Evolutionary conservation across 2,113 vertebrate species (phyloP).

Genomic region (Daboia siamensis): DNA sequence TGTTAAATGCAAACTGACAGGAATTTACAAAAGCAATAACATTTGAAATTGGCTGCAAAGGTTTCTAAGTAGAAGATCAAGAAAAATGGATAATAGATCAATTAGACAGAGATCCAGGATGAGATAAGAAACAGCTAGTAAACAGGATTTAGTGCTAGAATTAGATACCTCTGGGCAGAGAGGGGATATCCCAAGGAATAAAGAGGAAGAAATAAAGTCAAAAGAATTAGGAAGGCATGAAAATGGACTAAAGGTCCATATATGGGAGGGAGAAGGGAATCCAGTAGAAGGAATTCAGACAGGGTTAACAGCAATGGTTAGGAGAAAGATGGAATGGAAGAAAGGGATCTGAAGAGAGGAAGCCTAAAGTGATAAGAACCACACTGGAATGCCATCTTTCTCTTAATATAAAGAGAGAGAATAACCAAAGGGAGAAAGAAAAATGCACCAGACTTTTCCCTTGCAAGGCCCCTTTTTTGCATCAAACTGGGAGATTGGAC

Average conservation of each 20-base stretch:
- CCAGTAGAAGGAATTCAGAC: not conserved
- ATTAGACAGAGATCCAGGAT: not conserved
- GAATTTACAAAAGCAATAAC: not conserved
- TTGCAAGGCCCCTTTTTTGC: not conserved
- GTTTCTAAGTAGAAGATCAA: not conserved
- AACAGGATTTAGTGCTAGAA: not conserved
- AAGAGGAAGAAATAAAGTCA: not conserved
- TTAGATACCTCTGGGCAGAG: not conserved
- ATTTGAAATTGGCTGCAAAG: not conserved
- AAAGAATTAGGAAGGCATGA: not conserved
- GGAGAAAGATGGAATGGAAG: not conserved
- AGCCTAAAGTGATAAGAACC: not conserved
- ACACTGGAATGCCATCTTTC: not conserved
- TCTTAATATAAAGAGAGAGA: not conserved
- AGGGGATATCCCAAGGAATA: not conserved
- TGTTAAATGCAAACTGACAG: not conserved
- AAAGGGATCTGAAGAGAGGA: not conserved
- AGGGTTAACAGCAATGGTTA: not conserved
- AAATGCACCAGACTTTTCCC: not conserved
- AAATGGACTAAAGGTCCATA: not conserved
- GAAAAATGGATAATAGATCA: not conserved
- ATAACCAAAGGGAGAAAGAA: not conserved
- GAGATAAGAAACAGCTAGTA: not conserved
- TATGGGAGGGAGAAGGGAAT: not conserved
- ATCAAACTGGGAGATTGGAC: not conserved